Evolutionary conservation across 2,113 vertebrate genomes (phyloP).

Genomic region (Bujurquina vittata): DNA sequence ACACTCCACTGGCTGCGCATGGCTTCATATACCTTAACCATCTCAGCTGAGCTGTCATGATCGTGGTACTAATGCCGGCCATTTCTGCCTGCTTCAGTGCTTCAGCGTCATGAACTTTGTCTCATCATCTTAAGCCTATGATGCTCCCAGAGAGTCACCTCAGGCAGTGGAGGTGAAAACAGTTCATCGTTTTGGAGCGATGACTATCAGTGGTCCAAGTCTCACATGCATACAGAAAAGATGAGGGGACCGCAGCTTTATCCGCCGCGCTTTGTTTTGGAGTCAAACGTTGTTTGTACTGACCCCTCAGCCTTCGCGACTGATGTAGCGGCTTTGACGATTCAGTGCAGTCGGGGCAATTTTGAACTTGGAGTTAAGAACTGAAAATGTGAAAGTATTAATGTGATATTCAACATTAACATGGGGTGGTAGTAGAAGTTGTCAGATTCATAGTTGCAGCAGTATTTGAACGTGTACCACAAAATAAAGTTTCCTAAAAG

Average conservation of each 20-base stretch:
- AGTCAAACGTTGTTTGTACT: background rate
- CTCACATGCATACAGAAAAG: background rate
- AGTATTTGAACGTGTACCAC: background rate
- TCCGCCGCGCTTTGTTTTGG: background rate
- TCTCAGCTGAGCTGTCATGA: background rate
- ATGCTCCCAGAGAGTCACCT: background rate
- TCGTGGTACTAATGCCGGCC: background rate
- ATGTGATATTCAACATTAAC: background rate
- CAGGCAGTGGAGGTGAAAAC: background rate
- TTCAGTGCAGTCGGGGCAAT: background rate
- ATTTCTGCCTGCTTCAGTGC: background rate
- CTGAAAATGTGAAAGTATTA: background rate
- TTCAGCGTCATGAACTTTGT: constrained; percentile 2
- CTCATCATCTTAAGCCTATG: background rate
- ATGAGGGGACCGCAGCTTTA: background rate
- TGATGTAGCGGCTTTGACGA: background rate
- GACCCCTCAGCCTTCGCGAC: background rate
- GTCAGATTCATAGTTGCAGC: background rate
- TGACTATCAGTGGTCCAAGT: background rate
- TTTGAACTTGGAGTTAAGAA: background rate
- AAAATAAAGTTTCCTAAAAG: background rate
- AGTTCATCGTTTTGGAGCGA: background rate
- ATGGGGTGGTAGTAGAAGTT: background rate
- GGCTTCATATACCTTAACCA: background rate
- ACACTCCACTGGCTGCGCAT: background rate